Evolutionary conservation across 2,888 invertebrate genomes (phyloP), one percentile per base, ranked within the genome.

Genomic region (Tolmerus cingulatus): DNA sequence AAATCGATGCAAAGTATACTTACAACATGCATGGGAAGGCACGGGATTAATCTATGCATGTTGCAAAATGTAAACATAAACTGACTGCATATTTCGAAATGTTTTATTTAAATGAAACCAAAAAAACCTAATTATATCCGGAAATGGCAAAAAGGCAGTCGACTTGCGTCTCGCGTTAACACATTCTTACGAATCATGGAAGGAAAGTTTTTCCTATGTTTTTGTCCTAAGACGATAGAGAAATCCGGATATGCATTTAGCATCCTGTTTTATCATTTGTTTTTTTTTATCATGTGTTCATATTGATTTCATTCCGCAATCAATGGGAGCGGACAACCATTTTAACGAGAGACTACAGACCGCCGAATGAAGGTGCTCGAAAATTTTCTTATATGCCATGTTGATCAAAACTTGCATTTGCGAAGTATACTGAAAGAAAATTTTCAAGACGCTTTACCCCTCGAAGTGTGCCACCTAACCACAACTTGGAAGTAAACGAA

Each of bases 281-380:
- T 46, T 57, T 30, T 30, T 84, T 46, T 84, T 84, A 51, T 30
- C 74, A 23, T 84, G 74, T 46, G 27, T 37, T 84, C 40, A 66
- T 84, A 14, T 57, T 74, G 77, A 86, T 86, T 74, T 86, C 37
- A 55, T 46, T 14, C 77, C 77, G 84, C 84, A 84, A 87, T 87
- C 37, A 37, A 37, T 55, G 87, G 87, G 57, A 81, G 37, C 87
- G 51, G 23, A 77, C 46, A 84, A 87, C 87, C 87, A 55, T 87
- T 40, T n/a, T 23, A 34, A 74, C 43, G 84, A n/a, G 84, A 84
- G 84, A 66, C 46, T 8, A 37, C 74, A 40, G 74, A 84, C 84
- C 84, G 84, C 84, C 84, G 43, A 30, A 1, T 34, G 30, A 16
- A 4, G 19, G 2, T 30, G 30, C 16, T 81, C 34, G 23, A 43